Conservation (phyloP, 2,113 vertebrate genomes). For the Bucco capensis region DNA sequence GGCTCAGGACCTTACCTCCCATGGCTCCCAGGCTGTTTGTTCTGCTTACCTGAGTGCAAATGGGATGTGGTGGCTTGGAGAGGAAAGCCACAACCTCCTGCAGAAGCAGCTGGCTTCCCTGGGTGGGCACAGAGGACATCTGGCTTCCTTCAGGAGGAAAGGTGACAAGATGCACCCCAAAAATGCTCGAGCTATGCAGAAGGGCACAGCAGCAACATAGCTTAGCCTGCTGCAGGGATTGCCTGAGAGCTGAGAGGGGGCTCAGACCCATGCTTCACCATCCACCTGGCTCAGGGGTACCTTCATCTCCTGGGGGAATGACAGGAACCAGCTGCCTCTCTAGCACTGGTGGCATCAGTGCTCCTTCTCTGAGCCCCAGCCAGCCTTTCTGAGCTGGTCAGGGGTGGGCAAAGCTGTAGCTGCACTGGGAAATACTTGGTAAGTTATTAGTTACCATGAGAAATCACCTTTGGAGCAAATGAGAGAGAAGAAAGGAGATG, state of each 20-base stretch:
- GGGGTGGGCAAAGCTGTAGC: accelerated
- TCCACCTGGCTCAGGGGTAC: too few relatives aligned
- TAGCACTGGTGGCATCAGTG: not conserved
- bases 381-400: not conserved
- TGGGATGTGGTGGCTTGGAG: not conserved
- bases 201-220: too few relatives aligned
- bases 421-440: not conserved
- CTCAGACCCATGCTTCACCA: not conserved
- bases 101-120: not conserved
- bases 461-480: not conserved
- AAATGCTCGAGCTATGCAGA: not conserved
- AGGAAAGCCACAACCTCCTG: not conserved
- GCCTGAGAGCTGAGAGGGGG: not conserved
- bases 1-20: not conserved
- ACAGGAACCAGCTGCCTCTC: not conserved
- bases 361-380: not conserved
- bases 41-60: not conserved
- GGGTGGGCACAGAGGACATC: not conserved
- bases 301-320: not conserved
- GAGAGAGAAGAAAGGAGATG: not conserved
- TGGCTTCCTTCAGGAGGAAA: not conserved
- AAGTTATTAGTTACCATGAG: not conserved
- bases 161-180: not conserved
- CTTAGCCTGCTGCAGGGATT: not conserved
- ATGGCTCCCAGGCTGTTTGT: not conserved